These are phyloP conservation scores for Argyrosomus japonicus DNA, from an alignment of 2,113 vertebrate species.

Conservation along the genomic window DNA sequence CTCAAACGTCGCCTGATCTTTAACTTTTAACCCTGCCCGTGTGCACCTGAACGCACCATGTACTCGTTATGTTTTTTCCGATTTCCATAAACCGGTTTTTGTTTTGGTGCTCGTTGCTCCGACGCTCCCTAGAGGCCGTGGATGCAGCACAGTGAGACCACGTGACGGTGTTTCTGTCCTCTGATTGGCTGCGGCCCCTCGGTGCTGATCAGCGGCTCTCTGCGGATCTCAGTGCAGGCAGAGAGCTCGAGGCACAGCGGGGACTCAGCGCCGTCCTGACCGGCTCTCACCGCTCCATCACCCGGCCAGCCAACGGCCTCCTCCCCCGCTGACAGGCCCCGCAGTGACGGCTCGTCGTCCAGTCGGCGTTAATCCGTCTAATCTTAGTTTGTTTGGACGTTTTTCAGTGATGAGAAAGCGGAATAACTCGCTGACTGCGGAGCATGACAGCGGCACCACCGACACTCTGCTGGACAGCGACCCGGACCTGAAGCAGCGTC, in stretches of 20 bases:
- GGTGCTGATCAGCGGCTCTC: slow-evolving; percentile 77
- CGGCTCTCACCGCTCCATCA: slow-evolving; percentile 27
- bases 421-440: slow-evolving; percentile 81
- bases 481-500: slow-evolving; percentile 81
- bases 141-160: slow-evolving; percentile 50
- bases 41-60: slow-evolving; percentile 5
- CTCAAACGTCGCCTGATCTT: too few relatives aligned
- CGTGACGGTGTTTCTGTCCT: not conserved
- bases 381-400: not conserved
- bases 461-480: slow-evolving; percentile 79
- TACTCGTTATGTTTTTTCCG: not conserved
- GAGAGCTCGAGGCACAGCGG: slow-evolving; percentile 25
- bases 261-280: slow-evolving; percentile 27
- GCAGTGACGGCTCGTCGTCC: not conserved
- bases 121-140: slow-evolving; percentile 34
- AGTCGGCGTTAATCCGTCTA: not conserved
- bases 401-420: slow-evolving; percentile 90
- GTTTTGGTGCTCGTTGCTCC: slow-evolving; percentile 57
- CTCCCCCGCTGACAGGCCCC: slow-evolving; percentile 36
- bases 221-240: slow-evolving; percentile 64
- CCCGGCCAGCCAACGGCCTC: slow-evolving; percentile 33
- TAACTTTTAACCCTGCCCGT: not conserved
- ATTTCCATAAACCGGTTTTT: slow-evolving; percentile 16
- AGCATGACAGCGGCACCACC: slow-evolving; percentile 80
- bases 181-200: slow-evolving; percentile 68